Evolutionary conservation across 2,888 invertebrate genomes (phyloP).

Genomic region (Lasioglossum calceatum): DNA sequence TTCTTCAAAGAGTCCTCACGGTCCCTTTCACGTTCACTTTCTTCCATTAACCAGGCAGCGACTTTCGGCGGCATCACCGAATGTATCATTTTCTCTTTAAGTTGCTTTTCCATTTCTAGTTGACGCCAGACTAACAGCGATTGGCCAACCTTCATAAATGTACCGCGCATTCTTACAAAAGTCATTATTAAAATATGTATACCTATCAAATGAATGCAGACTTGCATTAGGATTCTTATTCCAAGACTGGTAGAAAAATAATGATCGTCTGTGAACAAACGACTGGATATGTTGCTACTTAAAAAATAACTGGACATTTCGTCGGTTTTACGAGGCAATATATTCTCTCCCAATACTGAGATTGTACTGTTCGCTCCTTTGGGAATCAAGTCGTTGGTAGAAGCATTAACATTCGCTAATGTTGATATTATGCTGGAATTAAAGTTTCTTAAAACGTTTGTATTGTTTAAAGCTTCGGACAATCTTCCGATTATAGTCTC

Average conservation of each 20-base stretch:
- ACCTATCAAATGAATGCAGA: constrained; percentile 96
- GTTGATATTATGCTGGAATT: constrained; percentile 64
- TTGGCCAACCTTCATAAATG: constrained; percentile 98
- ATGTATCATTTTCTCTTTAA: constrained; percentile 98
- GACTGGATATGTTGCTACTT: constrained; percentile 53
- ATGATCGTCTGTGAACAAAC: constrained; percentile 65
- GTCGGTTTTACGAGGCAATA: constrained; percentile 14
- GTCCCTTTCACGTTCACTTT: constrained; percentile 88
- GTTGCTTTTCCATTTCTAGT: constrained; percentile 95
- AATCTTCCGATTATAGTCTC: constrained; percentile 53
- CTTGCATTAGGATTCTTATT: constrained; percentile 91
- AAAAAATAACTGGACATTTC: constrained; percentile 47
- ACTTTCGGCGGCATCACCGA: constrained; percentile 99
- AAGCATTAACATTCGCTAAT: constrained; percentile 49
- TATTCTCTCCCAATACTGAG: constrained; percentile 38
- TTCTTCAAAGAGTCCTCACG: constrained; percentile 85
- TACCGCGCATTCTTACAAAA: constrained; percentile 96
- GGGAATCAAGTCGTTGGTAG: constrained; percentile 41
- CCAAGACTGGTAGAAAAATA: constrained; percentile 84
- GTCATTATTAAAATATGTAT: constrained; percentile 97
- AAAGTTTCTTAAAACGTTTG: constrained; percentile 62
- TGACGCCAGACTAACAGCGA: constrained; percentile 95
- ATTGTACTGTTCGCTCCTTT: constrained; percentile 43
- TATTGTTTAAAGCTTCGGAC: constrained; percentile 51
- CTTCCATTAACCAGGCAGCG: constrained; percentile 93